A percentile compares a stretch with the other conserved stretches of the same genome.
Conservation (phyloP, 2,888 invertebrate genomes). For the Oscheius sp. region DNA sequence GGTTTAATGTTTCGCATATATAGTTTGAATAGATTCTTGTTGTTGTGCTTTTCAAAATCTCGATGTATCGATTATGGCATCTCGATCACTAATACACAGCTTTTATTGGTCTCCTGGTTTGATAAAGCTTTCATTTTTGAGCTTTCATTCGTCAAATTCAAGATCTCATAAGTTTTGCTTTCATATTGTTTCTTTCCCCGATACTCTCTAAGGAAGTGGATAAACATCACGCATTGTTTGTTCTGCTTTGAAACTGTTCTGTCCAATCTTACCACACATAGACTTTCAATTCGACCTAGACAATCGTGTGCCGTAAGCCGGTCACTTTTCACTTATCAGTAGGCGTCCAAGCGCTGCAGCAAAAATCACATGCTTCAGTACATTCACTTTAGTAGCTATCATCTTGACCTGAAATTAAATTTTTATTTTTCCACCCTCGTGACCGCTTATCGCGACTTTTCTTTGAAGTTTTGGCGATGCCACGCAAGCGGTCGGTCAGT, state of each 20-base stretch:
- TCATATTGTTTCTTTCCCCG: not conserved
- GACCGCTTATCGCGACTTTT: constrained; percentile 3
- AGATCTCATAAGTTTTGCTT: no score
- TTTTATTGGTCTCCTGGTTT: no score
- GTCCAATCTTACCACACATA: not conserved
- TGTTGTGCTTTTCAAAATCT: no score
- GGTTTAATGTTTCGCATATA: no score
- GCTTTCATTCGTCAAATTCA: no score
- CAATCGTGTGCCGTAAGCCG: not conserved
- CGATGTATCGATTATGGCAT: no score
- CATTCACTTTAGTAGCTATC: not conserved
- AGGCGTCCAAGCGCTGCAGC: not conserved
- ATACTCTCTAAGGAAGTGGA: not conserved
- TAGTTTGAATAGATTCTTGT: no score
- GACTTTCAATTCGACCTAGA: not conserved
- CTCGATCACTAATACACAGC: no score
- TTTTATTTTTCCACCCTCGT: not conserved
- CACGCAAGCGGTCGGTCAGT: constrained; percentile 29
- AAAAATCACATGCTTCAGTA: not conserved
- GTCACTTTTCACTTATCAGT: not conserved
- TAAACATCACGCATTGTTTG: not conserved
- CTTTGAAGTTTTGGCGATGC: constrained; percentile 1
- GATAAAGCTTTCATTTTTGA: no score
- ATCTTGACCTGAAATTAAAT: not conserved
- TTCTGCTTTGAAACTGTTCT: not conserved